Base-by-base conservation (phyloP, 2,888 invertebrate genomes). In the Hylaea fasciaria region DNA sequence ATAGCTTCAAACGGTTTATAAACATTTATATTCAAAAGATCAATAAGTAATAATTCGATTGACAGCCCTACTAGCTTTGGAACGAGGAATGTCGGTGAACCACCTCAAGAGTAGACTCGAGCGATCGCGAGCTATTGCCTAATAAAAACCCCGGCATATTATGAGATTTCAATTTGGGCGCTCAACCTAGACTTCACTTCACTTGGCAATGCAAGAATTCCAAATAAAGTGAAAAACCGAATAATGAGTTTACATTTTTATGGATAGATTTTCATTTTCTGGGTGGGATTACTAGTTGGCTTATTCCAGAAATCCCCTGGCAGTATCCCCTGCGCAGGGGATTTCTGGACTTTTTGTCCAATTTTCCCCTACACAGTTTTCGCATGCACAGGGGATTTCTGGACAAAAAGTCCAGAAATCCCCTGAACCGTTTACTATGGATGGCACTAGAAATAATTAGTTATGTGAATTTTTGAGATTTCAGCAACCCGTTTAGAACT, bases 151-250 rank as follows among this genome's bases (percentile, higher is more conserved):
- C 68, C 69, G 73, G 66, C 77, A 76, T 78, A n/a, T n/a, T n/a
- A 82, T 79, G 83, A 83, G 81, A 84, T 83, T 83, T 86, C 86
- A 86, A 86, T 86, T 86, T 82, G 74, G 71, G 63, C 68, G 73
- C 65, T 71, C 66, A 65, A 70, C 49, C 71, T 61, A 68, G 71
- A 62, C 65, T 70, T 70, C 71, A 64, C 72, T 71, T 68, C 71
- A 64, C 72, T 71, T 68, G 65, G 64, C 66, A 69, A 68, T 70
- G 70, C 65, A 65, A 65, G 57, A 54, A 59, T 64, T 54, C 41
- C 57, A 65, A 65, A 57, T 64, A 53, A 43, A 60, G 46, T 57
- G 61, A 65, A 57, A 64, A 62, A 29, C 39, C 43, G 57, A 58
- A 66, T 67, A 65, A 59, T 49, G 37, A 28, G 54, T 32, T 59